phyloP scores from a whole-genome alignment of 2,888 invertebrate genomes.

The Pegoplata infirma region DNA sequence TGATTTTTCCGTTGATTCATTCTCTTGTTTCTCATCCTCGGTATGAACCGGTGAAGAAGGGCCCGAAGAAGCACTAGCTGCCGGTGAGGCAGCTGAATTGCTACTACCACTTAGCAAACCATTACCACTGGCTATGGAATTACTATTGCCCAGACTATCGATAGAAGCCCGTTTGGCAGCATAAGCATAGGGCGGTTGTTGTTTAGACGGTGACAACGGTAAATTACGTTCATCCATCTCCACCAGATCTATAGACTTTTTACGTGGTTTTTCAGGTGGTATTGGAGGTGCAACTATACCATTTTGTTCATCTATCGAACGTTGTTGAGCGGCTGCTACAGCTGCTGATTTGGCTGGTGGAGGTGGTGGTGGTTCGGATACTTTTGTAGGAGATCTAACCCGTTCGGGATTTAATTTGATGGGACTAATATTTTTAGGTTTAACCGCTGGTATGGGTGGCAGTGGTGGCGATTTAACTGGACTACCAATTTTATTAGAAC shows the following conservation, averaged over 20 bases:
- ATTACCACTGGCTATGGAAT: constrained; percentile 57
- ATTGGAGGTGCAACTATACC: constrained; percentile 66
- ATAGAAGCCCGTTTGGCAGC: constrained; percentile 73
- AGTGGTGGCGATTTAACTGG: constrained; percentile 77
- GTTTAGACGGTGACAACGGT: constrained; percentile 66
- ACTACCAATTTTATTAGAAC: constrained; percentile 75
- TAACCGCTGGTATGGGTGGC: constrained; percentile 76
- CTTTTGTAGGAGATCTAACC: constrained; percentile 74
- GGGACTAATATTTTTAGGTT: constrained; percentile 76
- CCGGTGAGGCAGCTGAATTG: constrained; percentile 73
- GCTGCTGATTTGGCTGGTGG: constrained; percentile 74
- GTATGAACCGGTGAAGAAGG: constrained; percentile 78
- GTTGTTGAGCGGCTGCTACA: constrained; percentile 72
- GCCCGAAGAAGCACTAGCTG: constrained; percentile 77
- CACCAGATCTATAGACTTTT: constrained; percentile 76
- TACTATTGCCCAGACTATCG: constrained; percentile 67
- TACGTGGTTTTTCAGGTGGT: constrained; percentile 76
- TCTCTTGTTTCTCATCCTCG: constrained; percentile 80
- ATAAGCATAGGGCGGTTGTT: constrained; percentile 49
- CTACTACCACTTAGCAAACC: constrained; percentile 66
- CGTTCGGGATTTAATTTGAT: constrained; percentile 76
- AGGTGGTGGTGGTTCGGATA: constrained; percentile 72
- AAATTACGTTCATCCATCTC: constrained; percentile 68
- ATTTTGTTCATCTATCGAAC: constrained; percentile 71
- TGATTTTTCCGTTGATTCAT: constrained; percentile 80